These are phyloP conservation scores for Drosophila sproati DNA, from an alignment of 1,140 invertebrate species.

Conservation along the genomic window DNA sequence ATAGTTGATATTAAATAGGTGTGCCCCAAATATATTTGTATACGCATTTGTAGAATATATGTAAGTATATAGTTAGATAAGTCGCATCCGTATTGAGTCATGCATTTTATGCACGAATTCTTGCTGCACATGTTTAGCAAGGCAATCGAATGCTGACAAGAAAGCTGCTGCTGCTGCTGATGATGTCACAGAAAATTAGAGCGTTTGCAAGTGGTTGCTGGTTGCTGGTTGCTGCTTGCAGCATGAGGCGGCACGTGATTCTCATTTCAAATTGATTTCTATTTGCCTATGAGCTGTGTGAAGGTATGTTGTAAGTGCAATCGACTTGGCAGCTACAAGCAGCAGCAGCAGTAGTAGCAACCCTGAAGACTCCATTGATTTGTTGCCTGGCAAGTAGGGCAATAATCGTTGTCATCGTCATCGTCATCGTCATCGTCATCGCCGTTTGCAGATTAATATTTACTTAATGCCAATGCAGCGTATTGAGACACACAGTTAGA, in stretches of 20 bases:
- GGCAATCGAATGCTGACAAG: slow-evolving; percentile 41
- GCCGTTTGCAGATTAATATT: slow-evolving; percentile 45
- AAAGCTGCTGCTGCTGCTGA: neutral
- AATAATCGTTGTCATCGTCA: neutral
- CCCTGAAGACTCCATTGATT: neutral
- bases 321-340: slow-evolving; percentile 35
- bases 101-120: slow-evolving; percentile 43
- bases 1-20: slow-evolving; percentile 17
- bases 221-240: slow-evolving; percentile 11
- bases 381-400: slow-evolving; percentile 25
- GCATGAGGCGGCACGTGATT: slow-evolving; percentile 35
- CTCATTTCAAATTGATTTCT: slow-evolving; percentile 46
- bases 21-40: neutral
- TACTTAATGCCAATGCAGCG: slow-evolving; percentile 40
- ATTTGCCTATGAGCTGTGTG: slow-evolving; percentile 18
- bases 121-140: slow-evolving; percentile 40
- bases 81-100: slow-evolving; percentile 12
- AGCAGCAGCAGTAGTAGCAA: neutral
- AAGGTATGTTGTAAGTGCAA: slow-evolving; percentile 40
- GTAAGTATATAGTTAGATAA: slow-evolving; percentile 5
- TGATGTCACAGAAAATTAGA: slow-evolving; percentile 1
- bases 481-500: slow-evolving; percentile 21
- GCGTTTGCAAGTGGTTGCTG: slow-evolving; percentile 10
- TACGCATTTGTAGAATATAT: neutral
- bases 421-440: neutral